Percentiles rank a stretch among this genome's conserved stretches.
These are phyloP conservation scores for Drosophila birchii DNA, from an alignment of 2,888 invertebrate genomes.

Conservation along the genomic window DNA sequence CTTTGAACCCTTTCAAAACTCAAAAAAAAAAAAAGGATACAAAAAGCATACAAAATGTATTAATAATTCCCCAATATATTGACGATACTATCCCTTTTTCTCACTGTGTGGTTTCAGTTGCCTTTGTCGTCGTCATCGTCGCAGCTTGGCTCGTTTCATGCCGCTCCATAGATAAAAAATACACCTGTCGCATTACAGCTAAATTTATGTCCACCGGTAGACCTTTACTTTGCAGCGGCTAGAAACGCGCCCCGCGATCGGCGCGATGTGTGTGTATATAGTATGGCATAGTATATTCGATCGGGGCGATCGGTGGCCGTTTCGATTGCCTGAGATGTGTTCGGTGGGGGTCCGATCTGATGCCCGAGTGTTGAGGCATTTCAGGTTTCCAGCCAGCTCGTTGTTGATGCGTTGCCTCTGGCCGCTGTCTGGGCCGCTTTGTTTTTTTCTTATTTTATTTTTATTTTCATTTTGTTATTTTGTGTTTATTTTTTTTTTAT, in stretches of 20 bases:
- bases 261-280: slow-evolving; percentile 16
- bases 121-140: slow-evolving; percentile 17
- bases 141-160: slow-evolving; percentile 63
- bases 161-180: slow-evolving; percentile 82
- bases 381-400: slow-evolving; percentile 68
- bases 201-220: slow-evolving; percentile 84
- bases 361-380: slow-evolving; percentile 75
- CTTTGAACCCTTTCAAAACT: fast-evolving
- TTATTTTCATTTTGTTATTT: slow-evolving; percentile 37
- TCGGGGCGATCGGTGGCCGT: slow-evolving; percentile 70
- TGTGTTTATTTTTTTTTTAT: slow-evolving; percentile 31
- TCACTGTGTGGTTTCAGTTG: slow-evolving; percentile 17
- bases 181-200: slow-evolving; percentile 84
- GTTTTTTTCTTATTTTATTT: slow-evolving; percentile 38
- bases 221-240: slow-evolving; percentile 82
- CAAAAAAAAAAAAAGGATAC: neutral
- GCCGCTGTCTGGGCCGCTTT: slow-evolving; percentile 74
- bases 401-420: slow-evolving; percentile 78
- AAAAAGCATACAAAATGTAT: neutral
- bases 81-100: neutral
- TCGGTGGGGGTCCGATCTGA: slow-evolving; percentile 79
- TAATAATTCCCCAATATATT: too few relatives aligned
- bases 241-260: slow-evolving; percentile 70
- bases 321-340: slow-evolving; percentile 53
- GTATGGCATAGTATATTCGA: slow-evolving; percentile 60